Evolutionary conservation across 2,797 vertebrate genomes (phyloP).

Genomic region (Galaxias olidus): DNA sequence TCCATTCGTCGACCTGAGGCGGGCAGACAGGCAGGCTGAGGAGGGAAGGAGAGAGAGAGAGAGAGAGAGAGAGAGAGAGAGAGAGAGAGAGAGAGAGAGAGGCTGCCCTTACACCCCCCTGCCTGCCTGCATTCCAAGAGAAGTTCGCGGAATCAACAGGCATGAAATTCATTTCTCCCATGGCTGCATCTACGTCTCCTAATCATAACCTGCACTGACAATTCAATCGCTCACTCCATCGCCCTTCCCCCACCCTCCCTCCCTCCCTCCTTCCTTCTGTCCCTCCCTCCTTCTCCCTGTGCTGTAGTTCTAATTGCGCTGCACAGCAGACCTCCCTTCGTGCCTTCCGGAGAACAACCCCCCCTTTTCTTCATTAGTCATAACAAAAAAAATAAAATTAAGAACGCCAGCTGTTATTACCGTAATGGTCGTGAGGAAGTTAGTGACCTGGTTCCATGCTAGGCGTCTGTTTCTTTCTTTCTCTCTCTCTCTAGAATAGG

Average conservation of each 20-base stretch:
- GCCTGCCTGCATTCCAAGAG: slow-evolving; percentile 65
- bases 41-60: no score
- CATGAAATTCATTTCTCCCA: slow-evolving; percentile 84
- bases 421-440: slow-evolving; percentile 72
- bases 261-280: slow-evolving; percentile 4
- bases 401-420: slow-evolving; percentile 74
- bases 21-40: no score
- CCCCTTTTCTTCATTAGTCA: slow-evolving; percentile 60
- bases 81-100: neutral
- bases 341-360: slow-evolving; percentile 12
- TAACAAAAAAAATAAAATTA: slow-evolving; percentile 71
- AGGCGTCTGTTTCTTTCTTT: slow-evolving; percentile 26
- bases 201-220: slow-evolving; percentile 82
- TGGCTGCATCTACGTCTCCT: slow-evolving; percentile 73
- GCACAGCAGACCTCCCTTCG: slow-evolving; percentile 12
- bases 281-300: slow-evolving; percentile 14
- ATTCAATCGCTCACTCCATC: slow-evolving; percentile 68
- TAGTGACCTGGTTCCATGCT: slow-evolving; percentile 68
- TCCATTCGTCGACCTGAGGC: neutral
- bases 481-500: slow-evolving; percentile 16
- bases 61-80: neutral
- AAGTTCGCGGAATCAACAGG: slow-evolving; percentile 76
- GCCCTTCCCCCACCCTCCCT: slow-evolving; percentile 30
- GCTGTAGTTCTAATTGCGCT: slow-evolving; percentile 49
- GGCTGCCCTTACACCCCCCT: slow-evolving; percentile 1